Percentiles rank a stretch among this genome's conserved stretches.
These are phyloP conservation scores for Drosophila equinoxialis DNA, from an alignment of 1,140 invertebrate genomes.

Conservation along the genomic window DNA sequence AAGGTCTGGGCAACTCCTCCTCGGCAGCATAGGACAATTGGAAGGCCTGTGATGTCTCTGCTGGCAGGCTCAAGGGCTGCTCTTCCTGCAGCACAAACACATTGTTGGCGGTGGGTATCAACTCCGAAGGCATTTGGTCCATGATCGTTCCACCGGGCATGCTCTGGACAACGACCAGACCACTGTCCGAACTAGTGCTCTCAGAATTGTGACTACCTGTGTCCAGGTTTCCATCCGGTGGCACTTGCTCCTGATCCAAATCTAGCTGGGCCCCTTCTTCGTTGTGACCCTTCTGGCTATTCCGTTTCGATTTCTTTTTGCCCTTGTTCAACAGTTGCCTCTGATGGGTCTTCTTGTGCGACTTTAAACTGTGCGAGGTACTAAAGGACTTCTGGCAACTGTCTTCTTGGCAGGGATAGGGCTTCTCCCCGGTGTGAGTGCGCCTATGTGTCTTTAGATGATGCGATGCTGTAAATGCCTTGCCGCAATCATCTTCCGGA, in stretches of 20 bases:
- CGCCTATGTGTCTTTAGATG: conserved; percentile 93
- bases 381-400: conserved; percentile 91
- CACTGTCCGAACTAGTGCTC: conserved; percentile 64
- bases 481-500: conserved; percentile 91
- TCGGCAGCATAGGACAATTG: conserved; percentile 89
- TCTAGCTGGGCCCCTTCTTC: conserved; percentile 6
- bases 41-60: conserved; percentile 86
- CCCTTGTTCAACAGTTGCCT: conserved; percentile 68
- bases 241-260: conserved; percentile 11
- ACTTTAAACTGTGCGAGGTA: conserved; percentile 91
- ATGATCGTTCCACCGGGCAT: conserved; percentile 25
- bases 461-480: conserved; percentile 96
- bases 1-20: conserved; percentile 88
- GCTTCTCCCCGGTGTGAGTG: conserved; percentile 86
- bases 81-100: conserved; percentile 46
- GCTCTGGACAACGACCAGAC: conserved; percentile 21
- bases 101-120: conserved; percentile 35
- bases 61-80: conserved; percentile 60
- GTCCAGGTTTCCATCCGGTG: conserved; percentile 46
- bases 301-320: conserved; percentile 53
- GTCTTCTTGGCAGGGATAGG: conserved; percentile 89
- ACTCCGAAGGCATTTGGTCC: conserved; percentile 25
- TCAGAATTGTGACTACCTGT: conserved; percentile 57
- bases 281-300: conserved; percentile 24
- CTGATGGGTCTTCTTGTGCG: conserved; percentile 88